Conservation (phyloP, 2,888 invertebrate species). For the Cantharis rufa region DNA sequence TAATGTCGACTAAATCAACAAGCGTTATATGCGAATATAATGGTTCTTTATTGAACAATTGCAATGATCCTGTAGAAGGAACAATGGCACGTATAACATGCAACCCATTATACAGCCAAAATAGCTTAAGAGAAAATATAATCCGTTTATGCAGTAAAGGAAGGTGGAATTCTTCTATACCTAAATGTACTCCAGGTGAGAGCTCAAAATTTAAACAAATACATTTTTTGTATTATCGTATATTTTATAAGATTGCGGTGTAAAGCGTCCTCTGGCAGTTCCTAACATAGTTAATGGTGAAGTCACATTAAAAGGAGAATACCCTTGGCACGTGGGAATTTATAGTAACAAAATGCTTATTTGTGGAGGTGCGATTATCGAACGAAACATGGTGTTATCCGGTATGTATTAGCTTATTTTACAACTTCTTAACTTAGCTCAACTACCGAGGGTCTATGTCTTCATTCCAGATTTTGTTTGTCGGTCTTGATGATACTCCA, state of each 20-base stretch:
- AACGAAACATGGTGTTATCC: conserved; percentile 41
- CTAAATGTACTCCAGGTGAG: not conserved
- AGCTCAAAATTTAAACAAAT: not conserved
- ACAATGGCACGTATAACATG: not conserved
- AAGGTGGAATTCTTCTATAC: not conserved
- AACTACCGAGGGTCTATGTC: no score
- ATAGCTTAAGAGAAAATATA: not conserved
- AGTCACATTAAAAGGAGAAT: not conserved
- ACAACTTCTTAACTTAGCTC: no score
- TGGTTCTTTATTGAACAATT: not conserved
- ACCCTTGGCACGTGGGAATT: conserved; percentile 47
- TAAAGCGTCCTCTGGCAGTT: conserved; percentile 38
- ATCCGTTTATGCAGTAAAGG: not conserved
- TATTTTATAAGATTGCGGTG: conserved; percentile 46
- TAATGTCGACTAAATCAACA: not conserved
- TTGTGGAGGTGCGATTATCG: conserved; percentile 47
- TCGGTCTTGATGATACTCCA: no score
- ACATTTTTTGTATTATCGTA: not conserved
- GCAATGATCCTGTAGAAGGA: not conserved
- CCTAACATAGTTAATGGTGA: conserved; percentile 8
- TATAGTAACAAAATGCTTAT: conserved; percentile 35
- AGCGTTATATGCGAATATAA: not conserved
- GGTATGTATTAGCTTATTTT: no score
- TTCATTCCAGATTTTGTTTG: no score
- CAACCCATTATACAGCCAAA: not conserved